phyloP scores from a whole-genome alignment of 2,797 vertebrate species.

The Tauraco hartlaubi region DNA sequence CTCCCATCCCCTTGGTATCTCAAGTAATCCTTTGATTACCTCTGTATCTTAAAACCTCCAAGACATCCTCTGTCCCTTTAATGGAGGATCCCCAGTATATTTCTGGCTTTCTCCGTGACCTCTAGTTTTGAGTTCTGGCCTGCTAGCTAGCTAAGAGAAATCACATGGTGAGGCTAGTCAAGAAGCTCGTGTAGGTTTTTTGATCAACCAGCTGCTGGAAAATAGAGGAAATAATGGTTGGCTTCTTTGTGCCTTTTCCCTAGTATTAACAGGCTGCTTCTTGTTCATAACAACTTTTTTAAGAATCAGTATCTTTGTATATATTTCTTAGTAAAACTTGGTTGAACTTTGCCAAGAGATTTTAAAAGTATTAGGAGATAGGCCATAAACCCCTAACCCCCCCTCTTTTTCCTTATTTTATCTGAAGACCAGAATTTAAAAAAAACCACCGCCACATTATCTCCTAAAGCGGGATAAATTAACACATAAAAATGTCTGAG shows the following conservation, averaged over 20 bases:
- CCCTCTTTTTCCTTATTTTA: not conserved
- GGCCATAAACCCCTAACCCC: not conserved
- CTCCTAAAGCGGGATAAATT: not conserved
- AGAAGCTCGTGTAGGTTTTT: not conserved
- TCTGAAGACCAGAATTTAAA: not conserved
- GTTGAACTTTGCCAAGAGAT: not conserved
- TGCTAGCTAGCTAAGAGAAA: not conserved
- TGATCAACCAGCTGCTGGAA: not conserved
- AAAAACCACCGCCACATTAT: fast-evolving
- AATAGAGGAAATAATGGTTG: not conserved
- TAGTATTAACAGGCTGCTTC: not conserved
- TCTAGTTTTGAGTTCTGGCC: not conserved
- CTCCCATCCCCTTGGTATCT: not conserved
- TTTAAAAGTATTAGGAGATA: not conserved
- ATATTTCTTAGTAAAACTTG: not conserved
- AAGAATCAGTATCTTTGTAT: not conserved
- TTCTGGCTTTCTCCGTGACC: not conserved
- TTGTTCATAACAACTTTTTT: not conserved
- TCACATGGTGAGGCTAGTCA: not conserved
- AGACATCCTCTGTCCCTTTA: not conserved
- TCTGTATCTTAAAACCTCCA: not conserved
- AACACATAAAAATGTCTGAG: not conserved
- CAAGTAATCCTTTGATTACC: not conserved
- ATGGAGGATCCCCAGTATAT: not conserved
- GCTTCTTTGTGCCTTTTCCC: not conserved